Evolutionary conservation across 2,797 vertebrate species (phyloP).

Genomic region (Pseudopleuronectes americanus): DNA sequence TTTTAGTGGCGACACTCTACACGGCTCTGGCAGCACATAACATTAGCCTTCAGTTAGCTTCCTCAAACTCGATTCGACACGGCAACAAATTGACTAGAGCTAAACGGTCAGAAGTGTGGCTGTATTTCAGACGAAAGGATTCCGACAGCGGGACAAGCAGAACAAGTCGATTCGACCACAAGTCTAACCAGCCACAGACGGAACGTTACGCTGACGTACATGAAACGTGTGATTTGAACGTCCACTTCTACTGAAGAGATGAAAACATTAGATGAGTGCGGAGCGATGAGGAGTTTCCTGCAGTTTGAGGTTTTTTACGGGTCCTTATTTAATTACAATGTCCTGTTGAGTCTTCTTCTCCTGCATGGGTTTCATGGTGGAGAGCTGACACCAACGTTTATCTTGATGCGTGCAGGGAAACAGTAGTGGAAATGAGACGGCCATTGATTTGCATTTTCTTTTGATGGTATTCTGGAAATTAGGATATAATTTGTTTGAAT

Average conservation of each 20-base stretch:
- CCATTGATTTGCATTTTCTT: neutral
- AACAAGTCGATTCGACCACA: too few species aligned
- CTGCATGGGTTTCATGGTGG: neutral
- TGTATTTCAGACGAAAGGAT: too few species aligned
- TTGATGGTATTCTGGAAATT: neutral
- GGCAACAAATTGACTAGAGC: too few species aligned
- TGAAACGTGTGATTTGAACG: neutral
- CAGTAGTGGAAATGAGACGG: neutral
- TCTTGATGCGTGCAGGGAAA: neutral
- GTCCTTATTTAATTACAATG: neutral
- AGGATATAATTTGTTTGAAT: neutral
- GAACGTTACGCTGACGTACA: neutral
- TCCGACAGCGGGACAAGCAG: too few species aligned
- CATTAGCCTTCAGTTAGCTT: too few species aligned
- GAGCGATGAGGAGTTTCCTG: neutral
- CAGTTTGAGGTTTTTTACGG: conserved; percentile 1
- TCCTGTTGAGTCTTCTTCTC: neutral
- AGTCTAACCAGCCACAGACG: neutral
- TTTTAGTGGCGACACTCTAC: too few species aligned
- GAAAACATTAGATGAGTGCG: neutral
- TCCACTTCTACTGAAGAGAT: neutral
- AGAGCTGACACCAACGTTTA: neutral
- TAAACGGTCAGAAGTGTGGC: too few species aligned
- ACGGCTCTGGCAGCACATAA: too few species aligned
- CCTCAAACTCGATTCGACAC: too few species aligned